A percentile compares a stretch with the other conserved stretches of the same genome.
Evolutionary conservation across 2,113 vertebrate genomes (phyloP).

Genomic region (Sorex araneus): DNA sequence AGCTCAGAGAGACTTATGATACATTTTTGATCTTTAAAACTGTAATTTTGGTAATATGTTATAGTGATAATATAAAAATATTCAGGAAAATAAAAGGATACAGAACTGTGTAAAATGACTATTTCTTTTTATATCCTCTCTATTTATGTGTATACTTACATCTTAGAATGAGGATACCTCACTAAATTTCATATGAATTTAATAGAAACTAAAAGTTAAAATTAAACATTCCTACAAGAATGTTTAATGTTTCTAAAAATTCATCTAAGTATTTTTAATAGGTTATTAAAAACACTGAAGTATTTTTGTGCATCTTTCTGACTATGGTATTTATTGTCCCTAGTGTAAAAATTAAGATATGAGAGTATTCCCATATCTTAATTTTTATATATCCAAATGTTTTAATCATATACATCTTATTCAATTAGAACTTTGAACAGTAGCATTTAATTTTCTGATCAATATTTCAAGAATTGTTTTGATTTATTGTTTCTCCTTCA

Average conservation of each 20-base stretch:
- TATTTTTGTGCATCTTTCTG: neutral
- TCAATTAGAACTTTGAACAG: constrained; percentile 11
- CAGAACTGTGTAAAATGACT: neutral
- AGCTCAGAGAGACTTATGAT: neutral
- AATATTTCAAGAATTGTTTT: neutral
- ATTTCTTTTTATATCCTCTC: too few species aligned
- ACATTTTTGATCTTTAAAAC: neutral
- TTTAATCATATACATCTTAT: neutral
- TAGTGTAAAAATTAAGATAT: constrained; percentile 29
- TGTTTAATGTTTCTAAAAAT: constrained; percentile 29
- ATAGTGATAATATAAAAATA: neutral
- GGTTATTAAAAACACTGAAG: constrained; percentile 32
- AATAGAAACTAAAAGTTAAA: constrained; percentile 40
- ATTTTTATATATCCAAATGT: neutral
- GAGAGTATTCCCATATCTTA: neutral
- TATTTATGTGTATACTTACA: too few species aligned
- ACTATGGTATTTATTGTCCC: neutral
- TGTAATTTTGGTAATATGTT: neutral
- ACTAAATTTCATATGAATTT: constrained; percentile 42
- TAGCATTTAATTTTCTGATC: neutral
- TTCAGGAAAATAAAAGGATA: neutral
- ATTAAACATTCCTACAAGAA: neutral
- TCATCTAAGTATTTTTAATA: neutral
- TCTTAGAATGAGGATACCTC: neutral
- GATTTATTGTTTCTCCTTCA: constrained; percentile 1